Evolutionary conservation across 2,888 invertebrate species (phyloP), one percentile per base, ranked within the genome.

Genomic region (Adineta ricciae): DNA sequence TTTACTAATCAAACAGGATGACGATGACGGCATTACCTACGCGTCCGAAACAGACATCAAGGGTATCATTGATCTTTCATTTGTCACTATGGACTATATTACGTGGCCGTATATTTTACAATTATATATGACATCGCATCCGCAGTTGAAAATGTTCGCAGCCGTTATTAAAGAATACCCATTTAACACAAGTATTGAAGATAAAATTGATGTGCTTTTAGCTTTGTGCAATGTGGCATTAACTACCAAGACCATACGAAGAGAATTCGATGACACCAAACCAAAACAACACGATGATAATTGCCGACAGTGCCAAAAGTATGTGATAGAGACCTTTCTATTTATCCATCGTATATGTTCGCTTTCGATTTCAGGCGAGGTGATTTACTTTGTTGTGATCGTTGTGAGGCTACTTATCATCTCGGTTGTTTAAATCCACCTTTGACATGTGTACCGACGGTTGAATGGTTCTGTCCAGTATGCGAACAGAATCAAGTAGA

Each of bases 341-440:
- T 5, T 27, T 64, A n/a, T n/a, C n/a, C n/a, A n/a, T n/a, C n/a
- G n/a, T n/a, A n/a, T n/a, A n/a, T n/a, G n/a, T n/a, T n/a, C n/a
- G n/a, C n/a, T n/a, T n/a, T n/a, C 24, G 9, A 50, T 50, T 32
- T 78, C 87, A 90, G 90, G 86, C 88, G 90, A 86, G 99, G 98
- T 46, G 97, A 97, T 90, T 92, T 99, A 84, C 91, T 99, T 21
- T 97, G 97, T 90, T 99, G 99, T 91, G 98, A 98, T 91, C 96
- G 96, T 5, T 99, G 99, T 89, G 96, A 98, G 36, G 98, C 98
- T 49, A 97, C 97, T 38, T 97, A 96, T 91, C 99, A 99, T 91
- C 92, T 98, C 89, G 94, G 95, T 87, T 97, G 97, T 90, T 92
- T 97, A 86, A 92, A 92, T 49, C 96, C 97, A n/a, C 94, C 95